These are phyloP conservation scores for Sorex araneus DNA, from an alignment of 2,113 vertebrate genomes.

Conservation along the genomic window DNA sequence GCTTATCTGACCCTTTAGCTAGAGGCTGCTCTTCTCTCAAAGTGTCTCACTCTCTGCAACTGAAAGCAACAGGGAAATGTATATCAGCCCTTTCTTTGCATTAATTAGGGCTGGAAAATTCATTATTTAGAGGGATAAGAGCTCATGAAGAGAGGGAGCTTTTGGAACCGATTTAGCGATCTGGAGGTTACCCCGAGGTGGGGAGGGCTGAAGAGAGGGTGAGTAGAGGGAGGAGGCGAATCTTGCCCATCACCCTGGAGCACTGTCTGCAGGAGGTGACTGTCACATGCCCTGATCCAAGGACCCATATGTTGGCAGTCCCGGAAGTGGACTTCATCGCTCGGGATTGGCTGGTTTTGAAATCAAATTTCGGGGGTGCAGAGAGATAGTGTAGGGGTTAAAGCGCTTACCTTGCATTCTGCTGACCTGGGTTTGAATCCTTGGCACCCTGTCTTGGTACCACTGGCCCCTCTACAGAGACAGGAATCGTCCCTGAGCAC, in stretches of 20 bases:
- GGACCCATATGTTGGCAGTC: no score
- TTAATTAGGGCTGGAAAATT: conserved; percentile 79
- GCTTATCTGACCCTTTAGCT: conserved; percentile 87
- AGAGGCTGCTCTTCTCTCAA: conserved; percentile 85
- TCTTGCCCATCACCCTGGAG: not conserved
- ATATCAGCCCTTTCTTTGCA: conserved; percentile 69
- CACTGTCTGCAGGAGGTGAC: not conserved
- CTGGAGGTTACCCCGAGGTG: not conserved
- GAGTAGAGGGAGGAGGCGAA: not conserved
- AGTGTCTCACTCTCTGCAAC: conserved; percentile 78
- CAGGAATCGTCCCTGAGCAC: no score
- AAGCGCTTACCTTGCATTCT: not conserved
- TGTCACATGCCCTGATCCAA: not conserved
- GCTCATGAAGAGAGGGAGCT: conserved; percentile 17
- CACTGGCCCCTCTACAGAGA: no score
- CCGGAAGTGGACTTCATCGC: not conserved
- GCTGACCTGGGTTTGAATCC: not conserved
- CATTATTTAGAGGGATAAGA: conserved; percentile 82
- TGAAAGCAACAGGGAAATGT: conserved; percentile 83
- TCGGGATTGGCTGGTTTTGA: conserved; percentile 12
- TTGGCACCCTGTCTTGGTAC: no score
- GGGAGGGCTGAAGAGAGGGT: not conserved
- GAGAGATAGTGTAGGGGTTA: not conserved
- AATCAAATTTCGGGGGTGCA: not conserved
- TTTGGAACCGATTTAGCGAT: not conserved